Base-by-base conservation (phyloP, 2,797 vertebrate genomes). In the Anguilla marmorata region DNA sequence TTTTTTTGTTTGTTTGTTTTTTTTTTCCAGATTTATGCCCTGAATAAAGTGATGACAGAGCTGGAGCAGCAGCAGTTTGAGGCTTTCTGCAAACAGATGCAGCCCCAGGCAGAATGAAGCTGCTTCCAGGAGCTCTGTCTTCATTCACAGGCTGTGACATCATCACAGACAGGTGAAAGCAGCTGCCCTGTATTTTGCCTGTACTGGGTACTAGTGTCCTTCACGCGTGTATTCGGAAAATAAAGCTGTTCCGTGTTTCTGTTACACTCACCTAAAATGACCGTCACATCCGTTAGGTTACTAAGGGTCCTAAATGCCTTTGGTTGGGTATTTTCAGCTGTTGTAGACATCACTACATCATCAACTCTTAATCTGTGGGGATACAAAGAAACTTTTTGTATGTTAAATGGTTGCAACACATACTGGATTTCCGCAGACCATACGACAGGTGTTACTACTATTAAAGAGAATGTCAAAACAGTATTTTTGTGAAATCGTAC, bases 1-100 rank as follows among this genome's bases (percentile, higher is more conserved):
- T 76, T 21, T 3, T 63, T 16, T 27, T n/a, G 30, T 27, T n/a
- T 5, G 0, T 27, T 3, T 5, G 30, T 24, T 72, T 9, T 14
- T 19, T 21, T 66, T 0, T 69, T 89, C 5, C 90, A 98, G 98
- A 99, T 99, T 87, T 99, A 99, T 0, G 98, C 98, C n/a, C 94
- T 99, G 91, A 99, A 99, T 95, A 97, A 98, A 84, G 97, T 98
- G 93, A 99, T 99, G 98, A 99, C 98, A 0, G 98, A 99, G 87
- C 93, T 99, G 94, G 98, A 98, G 90, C 98, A 99, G 95, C 98
- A 98, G 93, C 98, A 99, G 95, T 99, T 99, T 56, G 98, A 99
- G 83, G 95, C 97, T 79, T 99, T 99, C 90, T 99, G 98, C 92
- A 98, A 98, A 93, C 98, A 99, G 95, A 99, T 99, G 98, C 97